Percentiles rank a stretch among this genome's conserved stretches.
phyloP scores from a whole-genome alignment of 1,140 invertebrate species.

The Caenorhabditis latens region DNA sequence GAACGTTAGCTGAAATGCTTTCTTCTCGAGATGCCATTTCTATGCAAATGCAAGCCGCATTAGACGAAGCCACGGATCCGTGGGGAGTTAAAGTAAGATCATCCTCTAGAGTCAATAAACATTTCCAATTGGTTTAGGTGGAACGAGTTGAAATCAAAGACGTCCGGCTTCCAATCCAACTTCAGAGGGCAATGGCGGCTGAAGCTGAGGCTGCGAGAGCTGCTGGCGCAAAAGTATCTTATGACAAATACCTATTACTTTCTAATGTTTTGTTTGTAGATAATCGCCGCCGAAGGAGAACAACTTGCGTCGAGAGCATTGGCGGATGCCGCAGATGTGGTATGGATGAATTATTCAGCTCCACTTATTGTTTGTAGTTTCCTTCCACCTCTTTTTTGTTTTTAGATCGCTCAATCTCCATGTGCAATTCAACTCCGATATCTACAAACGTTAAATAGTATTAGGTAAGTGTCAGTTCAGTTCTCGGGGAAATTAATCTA shows the following conservation, averaged over 20 bases:
- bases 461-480: conserved; percentile 70
- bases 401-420: conserved; percentile 82
- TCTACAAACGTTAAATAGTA: conserved; percentile 80
- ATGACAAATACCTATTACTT: conserved; percentile 51
- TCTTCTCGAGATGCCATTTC: conserved; percentile 79
- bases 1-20: conserved; percentile 68
- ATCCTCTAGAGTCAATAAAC: background rate
- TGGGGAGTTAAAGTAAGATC: conserved; percentile 87
- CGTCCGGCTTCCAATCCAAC: conserved; percentile 79
- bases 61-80: conserved; percentile 91
- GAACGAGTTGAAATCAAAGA: conserved; percentile 91
- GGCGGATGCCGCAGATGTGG: conserved; percentile 77
- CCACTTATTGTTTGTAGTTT: conserved; percentile 21
- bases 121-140: conserved; percentile 80
- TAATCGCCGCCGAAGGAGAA: conserved; percentile 79
- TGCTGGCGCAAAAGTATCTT: conserved; percentile 73
- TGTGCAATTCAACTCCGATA: conserved; percentile 86
- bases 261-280: conserved; percentile 66
- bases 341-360: conserved; percentile 9
- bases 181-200: conserved; percentile 79
- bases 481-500: too few relatives aligned
- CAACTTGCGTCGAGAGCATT: conserved; percentile 78
- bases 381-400: background rate
- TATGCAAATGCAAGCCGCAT: conserved; percentile 79
- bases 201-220: conserved; percentile 78